Percentiles rank a stretch among this genome's conserved stretches.
Conservation (phyloP, 2,888 invertebrate species). For the Raillietiella orientalis region DNA sequence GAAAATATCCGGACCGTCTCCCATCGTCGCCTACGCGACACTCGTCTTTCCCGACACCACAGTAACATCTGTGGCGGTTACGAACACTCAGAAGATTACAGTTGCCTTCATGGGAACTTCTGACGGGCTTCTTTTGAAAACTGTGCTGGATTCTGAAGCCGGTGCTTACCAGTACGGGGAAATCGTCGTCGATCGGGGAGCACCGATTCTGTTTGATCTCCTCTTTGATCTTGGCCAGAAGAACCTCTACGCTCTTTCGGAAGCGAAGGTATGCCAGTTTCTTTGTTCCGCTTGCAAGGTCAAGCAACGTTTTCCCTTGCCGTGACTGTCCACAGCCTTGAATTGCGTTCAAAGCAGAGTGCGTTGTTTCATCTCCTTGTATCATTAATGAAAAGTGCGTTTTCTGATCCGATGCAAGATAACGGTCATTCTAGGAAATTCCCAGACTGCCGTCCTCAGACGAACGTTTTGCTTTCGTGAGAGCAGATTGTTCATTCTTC, state of each 20-base stretch:
- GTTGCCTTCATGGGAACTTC: conserved; percentile 75
- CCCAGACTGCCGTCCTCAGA: too few relatives aligned
- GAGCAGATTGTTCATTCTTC: too few relatives aligned
- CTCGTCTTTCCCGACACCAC: conserved; percentile 44
- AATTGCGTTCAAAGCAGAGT: too few relatives aligned
- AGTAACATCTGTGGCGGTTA: conserved; percentile 49
- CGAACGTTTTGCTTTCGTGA: too few relatives aligned
- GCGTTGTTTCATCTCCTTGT: too few relatives aligned
- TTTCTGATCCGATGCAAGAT: too few relatives aligned
- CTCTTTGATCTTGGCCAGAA: conserved; percentile 48
- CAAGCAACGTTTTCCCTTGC: not conserved
- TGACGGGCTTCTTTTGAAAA: conserved; percentile 27
- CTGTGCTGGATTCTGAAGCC: conserved; percentile 28
- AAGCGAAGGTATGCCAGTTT: conserved; percentile 22
- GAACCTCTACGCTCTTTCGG: conserved; percentile 51
- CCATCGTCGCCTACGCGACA: conserved; percentile 40
- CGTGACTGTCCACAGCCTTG: not conserved
- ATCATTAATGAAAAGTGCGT: too few relatives aligned
- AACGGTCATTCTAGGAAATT: too few relatives aligned
- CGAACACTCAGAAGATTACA: conserved; percentile 63
- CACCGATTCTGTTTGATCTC: conserved; percentile 54
- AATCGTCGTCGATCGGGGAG: conserved; percentile 36
- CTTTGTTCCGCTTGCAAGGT: not conserved
- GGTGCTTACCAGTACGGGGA: conserved; percentile 54
- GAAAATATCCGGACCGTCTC: conserved; percentile 62